Evolutionary conservation across 2,888 invertebrate species (phyloP), one percentile per base, ranked within the genome.

Genomic region (Mermis nigrescens): DNA sequence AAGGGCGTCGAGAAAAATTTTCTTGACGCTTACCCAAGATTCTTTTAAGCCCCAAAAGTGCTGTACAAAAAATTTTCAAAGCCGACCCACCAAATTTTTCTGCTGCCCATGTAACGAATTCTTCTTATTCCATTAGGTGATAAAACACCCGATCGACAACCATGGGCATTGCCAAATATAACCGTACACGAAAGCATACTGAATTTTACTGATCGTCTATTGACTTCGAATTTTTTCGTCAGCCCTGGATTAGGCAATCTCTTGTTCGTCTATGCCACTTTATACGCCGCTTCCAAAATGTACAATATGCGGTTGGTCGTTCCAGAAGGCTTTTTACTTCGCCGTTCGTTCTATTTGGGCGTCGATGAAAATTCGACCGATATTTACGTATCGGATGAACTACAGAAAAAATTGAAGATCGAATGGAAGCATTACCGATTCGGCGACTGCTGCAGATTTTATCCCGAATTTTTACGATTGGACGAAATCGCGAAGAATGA

Each of bases 191-290:
- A n/a, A n/a, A n/a, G n/a, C n/a, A n/a, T n/a, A n/a, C n/a, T n/a
- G n/a, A n/a, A n/a, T n/a, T n/a, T n/a, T n/a, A n/a, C n/a, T n/a
- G n/a, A n/a, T n/a, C n/a, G n/a, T n/a, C n/a, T n/a, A n/a, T n/a
- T n/a, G n/a, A n/a, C n/a, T n/a, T n/a, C 56, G 7, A 64, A 66
- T 38, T 63, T 66, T 29, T 57, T 53, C 26, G 63, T 66, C 57
- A 66, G 64, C 56, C 62, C 63, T 45, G 70, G 70, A 12, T 62
- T 68, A 28, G 70, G 70, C 45, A 70, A 70, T 59, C 62, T 66
- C 31, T 68, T 70, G 68, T 70, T 70, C 62, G 67, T 69, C 61
- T 62, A 66, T 51, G 69, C 70, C 15, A 61, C 66, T 24, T 61
- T 69, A 22, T 31, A 62, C 1, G 63, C 63, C 4, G 56, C 68